phyloP scores from a whole-genome alignment of 2,888 invertebrate species.

The Stratiomys singularior region DNA sequence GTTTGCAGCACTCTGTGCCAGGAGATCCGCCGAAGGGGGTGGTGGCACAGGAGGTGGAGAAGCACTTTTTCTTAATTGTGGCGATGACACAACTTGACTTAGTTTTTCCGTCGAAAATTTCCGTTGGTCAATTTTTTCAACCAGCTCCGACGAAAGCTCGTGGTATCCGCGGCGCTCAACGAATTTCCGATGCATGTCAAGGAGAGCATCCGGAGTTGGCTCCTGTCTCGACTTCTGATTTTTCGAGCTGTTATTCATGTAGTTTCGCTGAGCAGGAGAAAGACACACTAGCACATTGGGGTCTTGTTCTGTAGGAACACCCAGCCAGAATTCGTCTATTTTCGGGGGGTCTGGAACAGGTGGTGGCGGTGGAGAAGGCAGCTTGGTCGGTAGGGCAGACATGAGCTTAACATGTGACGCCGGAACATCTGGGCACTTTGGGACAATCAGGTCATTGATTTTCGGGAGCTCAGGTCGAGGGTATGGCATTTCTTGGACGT shows the following conservation, averaged over 20 bases:
- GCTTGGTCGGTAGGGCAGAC: constrained; percentile 50
- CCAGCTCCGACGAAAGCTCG: constrained; percentile 63
- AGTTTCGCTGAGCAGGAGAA: constrained; percentile 77
- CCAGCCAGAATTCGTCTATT: constrained; percentile 68
- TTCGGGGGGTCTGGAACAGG: constrained; percentile 64
- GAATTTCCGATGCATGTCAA: constrained; percentile 77
- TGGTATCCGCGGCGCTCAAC: constrained; percentile 73
- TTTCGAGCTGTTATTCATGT: constrained; percentile 66
- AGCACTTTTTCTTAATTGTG: constrained; percentile 21
- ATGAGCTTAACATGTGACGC: constrained; percentile 49
- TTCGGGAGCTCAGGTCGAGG: constrained; percentile 67
- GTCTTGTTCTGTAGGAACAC: constrained; percentile 71
- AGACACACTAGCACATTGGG: constrained; percentile 74
- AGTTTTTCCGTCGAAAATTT: constrained; percentile 59
- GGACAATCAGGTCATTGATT: constrained; percentile 65
- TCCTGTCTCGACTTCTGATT: constrained; percentile 14
- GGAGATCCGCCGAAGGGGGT: constrained; percentile 55
- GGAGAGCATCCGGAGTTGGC: constrained; percentile 67
- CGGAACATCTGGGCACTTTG: constrained; percentile 50
- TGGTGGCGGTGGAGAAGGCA: constrained; percentile 52
- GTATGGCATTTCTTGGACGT: constrained; percentile 65
- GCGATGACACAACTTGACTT: constrained; percentile 37
- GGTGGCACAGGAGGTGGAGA: constrained; percentile 58
- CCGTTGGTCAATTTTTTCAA: constrained; percentile 58
- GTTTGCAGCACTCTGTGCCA: neutral